A percentile compares a stretch with the other conserved stretches of the same genome.
phyloP scores from a whole-genome alignment of 2,888 invertebrate species.

The Lasioglossum figueresi region DNA sequence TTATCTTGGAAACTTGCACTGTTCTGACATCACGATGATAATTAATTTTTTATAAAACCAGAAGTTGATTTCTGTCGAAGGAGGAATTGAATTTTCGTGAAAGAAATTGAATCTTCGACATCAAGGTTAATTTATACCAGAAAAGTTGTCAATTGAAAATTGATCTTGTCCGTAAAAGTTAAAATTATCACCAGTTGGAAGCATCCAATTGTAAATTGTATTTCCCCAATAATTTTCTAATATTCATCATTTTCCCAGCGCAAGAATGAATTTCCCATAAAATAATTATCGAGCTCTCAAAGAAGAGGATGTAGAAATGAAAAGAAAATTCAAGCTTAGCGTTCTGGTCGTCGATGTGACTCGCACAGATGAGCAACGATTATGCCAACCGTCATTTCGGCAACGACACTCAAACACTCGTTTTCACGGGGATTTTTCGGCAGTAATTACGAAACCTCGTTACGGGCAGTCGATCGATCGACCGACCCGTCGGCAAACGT shows the following conservation, averaged over 20 bases:
- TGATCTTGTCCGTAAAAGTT: background rate
- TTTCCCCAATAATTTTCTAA: background rate
- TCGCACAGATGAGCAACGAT: background rate
- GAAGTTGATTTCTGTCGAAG: background rate
- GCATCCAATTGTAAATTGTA: background rate
- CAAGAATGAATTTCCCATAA: background rate
- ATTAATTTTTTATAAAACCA: background rate
- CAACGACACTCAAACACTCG: background rate
- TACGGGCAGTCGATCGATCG: conserved; percentile 1
- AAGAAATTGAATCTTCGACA: background rate
- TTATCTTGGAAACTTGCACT: background rate
- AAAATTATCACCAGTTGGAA: background rate
- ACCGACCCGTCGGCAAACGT: conserved; percentile 7
- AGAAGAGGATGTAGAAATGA: background rate
- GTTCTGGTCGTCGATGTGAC: background rate
- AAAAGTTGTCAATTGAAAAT: background rate
- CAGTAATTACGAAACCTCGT: background rate
- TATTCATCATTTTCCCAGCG: background rate
- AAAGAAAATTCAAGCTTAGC: background rate
- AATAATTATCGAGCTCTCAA: background rate
- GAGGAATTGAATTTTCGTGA: background rate
- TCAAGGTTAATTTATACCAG: background rate
- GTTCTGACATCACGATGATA: background rate
- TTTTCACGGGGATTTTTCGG: background rate
- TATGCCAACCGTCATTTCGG: background rate